Base-by-base conservation (phyloP, 2,888 invertebrate genomes). In the Plebejus anna region DNA sequence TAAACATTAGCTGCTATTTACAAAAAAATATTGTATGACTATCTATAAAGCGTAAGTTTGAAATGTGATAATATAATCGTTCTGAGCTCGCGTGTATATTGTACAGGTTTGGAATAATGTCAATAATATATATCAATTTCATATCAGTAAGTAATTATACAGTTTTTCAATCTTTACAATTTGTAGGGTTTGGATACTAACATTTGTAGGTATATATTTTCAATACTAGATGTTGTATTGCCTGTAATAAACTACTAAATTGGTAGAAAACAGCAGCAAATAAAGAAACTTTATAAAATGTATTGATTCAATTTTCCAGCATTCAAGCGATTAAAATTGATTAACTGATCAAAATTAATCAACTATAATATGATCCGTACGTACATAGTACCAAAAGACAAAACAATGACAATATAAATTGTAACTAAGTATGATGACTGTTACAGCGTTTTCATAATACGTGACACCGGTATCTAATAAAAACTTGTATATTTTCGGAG, bases 41-140 rank as follows among this genome's bases (percentile, higher is more conserved):
- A 73, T 77, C 61, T 77, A 73, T 42, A 70, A 36, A 70, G 16
- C 51, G 66, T 77, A 66, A 55, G 76, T 61, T 76, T 70, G 71
- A 57, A 51, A 76, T 76, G 55, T 71, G 82, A 80, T 83, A 81
- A 83, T 77, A 81, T 66, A 66, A 66, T 81, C 81, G 81, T 80
- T 80, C 82, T 79, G 84, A 81, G 84, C 84, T 83, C 83, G 80
- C 76, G 71, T 70, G 80, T 66, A 66, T 36, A 66, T 66, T 88
- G 87, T 89, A 89, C 86, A 88, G 85, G 83, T 82, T 85, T 89
- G 88, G 87, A 90, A 88, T 88, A 87, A 90, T 88, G 91, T 92
- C 91, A 92, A 91, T 87, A 87, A 84, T 85, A 87, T 84, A 90
- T 92, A 93, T 91, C 91, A 90, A 91, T 91, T 91, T 91, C 92